Percentiles rank a stretch among this genome's conserved stretches.
Conservation (phyloP, 2,797 vertebrate species). For the Tadarida brasiliensis region DNA sequence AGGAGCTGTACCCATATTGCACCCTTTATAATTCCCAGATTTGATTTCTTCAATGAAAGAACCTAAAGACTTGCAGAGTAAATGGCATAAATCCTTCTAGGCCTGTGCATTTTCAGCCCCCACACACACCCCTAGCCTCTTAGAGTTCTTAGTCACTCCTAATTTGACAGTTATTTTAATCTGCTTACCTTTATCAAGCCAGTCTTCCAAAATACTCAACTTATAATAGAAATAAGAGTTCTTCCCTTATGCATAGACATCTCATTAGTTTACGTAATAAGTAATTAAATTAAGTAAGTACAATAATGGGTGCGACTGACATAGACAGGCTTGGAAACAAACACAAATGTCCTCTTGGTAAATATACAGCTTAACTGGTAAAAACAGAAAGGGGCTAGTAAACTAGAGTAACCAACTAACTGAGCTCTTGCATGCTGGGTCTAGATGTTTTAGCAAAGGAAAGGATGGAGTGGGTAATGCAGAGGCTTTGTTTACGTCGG, state of each 20-base stretch:
- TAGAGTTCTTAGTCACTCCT: not conserved
- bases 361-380: constrained; percentile 30
- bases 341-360: constrained; percentile 32
- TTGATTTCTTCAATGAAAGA: constrained; percentile 34
- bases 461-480: not conserved
- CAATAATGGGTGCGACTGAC: not conserved
- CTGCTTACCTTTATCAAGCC: not conserved
- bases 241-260: constrained; percentile 59
- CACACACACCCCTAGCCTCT: not conserved
- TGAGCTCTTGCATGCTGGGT: not conserved
- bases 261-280: constrained; percentile 53
- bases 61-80: not conserved
- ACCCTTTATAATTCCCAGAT: not conserved
- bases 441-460: not conserved
- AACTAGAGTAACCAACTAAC: not conserved
- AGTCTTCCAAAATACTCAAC: constrained; percentile 54
- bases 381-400: constrained; percentile 49
- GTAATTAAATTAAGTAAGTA: constrained; percentile 72
- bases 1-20: not conserved
- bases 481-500: not conserved
- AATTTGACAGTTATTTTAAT: constrained; percentile 16
- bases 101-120: not conserved
- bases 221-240: constrained; percentile 41
- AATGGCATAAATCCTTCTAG: not conserved
- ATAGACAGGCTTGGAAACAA: constrained; percentile 64